These are phyloP conservation scores for Lucilia cuprina DNA, from an alignment of 1,140 invertebrate species.

Conservation along the genomic window DNA sequence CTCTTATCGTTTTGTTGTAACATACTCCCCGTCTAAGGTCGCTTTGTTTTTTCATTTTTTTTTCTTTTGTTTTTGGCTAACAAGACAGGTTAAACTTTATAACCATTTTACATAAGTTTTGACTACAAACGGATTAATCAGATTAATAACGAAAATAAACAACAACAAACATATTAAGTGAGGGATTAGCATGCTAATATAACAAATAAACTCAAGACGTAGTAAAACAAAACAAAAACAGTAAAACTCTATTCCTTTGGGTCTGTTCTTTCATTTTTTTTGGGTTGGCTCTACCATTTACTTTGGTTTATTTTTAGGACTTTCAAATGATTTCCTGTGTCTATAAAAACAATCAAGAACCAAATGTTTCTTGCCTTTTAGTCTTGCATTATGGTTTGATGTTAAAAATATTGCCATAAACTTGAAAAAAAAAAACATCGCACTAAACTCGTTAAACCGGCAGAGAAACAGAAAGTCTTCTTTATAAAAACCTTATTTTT, in stretches of 20 bases:
- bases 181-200: background rate
- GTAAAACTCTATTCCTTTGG: background rate
- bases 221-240: background rate
- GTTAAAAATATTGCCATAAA: background rate
- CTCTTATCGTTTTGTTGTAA: background rate
- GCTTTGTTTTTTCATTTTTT: background rate
- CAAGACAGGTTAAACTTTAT: background rate
- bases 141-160: background rate
- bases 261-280: background rate
- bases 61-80: background rate
- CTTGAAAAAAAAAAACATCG: background rate
- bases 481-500: too few relatives aligned
- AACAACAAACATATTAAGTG: background rate
- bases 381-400: background rate
- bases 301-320: constrained; percentile 12
- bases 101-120: background rate
- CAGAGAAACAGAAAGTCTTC: background rate
- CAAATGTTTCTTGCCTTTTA: background rate
- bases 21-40: too few relatives aligned
- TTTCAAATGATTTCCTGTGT: constrained; percentile 23
- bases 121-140: constrained; percentile 24
- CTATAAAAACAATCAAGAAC: background rate
- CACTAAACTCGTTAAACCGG: background rate
- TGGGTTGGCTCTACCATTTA: too few relatives aligned
- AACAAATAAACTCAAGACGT: background rate